Evolutionary conservation across 2,113 vertebrate species (phyloP), one percentile per base, ranked within the genome.

Genomic region (Cephalopterus ornatus): DNA sequence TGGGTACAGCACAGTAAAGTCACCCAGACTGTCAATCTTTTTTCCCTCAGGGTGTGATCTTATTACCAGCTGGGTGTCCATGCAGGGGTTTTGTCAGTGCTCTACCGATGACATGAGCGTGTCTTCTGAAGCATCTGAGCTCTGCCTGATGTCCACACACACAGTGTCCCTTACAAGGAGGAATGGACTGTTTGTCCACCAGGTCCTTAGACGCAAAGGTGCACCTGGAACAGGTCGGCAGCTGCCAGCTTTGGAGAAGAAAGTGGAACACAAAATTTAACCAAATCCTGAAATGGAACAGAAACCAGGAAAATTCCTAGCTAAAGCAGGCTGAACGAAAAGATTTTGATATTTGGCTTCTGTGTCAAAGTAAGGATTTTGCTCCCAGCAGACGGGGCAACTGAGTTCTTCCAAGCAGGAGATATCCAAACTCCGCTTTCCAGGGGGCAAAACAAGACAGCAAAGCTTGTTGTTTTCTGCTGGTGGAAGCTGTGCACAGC

Each of bases 51-150:
- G 79, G 76, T n/a, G 2, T 75, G 78, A 75, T 91, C 68, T 24
- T 61, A 56, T 78, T 53, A 39, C 95, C 88, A 89, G 79, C 88
- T 91, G 90, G 82, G 83, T 93, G 94, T 95, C 96, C 78, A 15
- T 91, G 65, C 12, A 68, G 85, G 82, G 76, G 37, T 37, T 96
- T 92, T 81, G 92, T 93, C 85, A 75, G 52, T 78, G 7, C 65
- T 74, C 39, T 78, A 12, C 88, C 90, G 93, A 56, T 12, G 73
- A 79, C 74, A 77, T 21, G 87, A 72, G 58, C 55, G 14, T 50
- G 72, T 83, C 56, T 90, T 78, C 72, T 67, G 72, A 49, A 90
- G 75, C 79, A 52, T 52, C 78, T 44, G 28, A 55, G 11, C 5
- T 0, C 24, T 74, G 75, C 82, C 88, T 52, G 59, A 18, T 80